Base-by-base conservation (phyloP, 92 coral and sea anemone genomes). In the Hydrozoanthus gracilis region DNA sequence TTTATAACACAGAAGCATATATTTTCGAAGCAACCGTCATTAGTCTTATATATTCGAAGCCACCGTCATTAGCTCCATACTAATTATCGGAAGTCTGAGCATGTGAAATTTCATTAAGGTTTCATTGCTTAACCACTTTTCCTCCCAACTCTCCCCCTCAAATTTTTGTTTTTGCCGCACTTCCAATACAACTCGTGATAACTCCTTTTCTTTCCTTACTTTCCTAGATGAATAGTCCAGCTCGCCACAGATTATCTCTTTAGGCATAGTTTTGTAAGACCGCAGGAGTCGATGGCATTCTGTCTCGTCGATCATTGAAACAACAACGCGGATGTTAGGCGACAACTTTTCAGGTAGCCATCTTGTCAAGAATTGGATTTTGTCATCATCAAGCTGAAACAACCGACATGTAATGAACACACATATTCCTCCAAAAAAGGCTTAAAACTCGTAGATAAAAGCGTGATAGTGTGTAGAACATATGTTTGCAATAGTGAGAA, bases 291-390 rank as follows among this genome's bases (percentile, higher is more conserved):
- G 89, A 61, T 96, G 99, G 55, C 98, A 96, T 56, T 96, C 99
- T 0, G 99, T 96, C 87, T 96, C 95, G 60, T 96, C 95, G 44
- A 96, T 96, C 99, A 95, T 96, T 13, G 99, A 96, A 18, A 96
- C 77, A 11, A 96, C 95, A 2, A 96, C 94, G 45, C 98, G 95
- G 3, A 96, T 93, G 83, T 95, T 95, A 2, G 98, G 97, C 0
- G 99, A 96, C 4, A 96, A 88, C 14, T 77, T 89, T 45, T 96
- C 99, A 1, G 99, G 99, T n/a, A 96, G 88, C 99, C 99, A 96
- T 55, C 99, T 86, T 39, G 95, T 93, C 67, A 96, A 73, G 88
- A 95, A 96, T 78, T 96, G 99, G 50, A 96, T 92, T 76, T 96
- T 96, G 76, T 96, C 99, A 56, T 93, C 95, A 78, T 96, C 99